phyloP scores from a whole-genome alignment of 2,113 vertebrate genomes.

The Otocyon megalotis region DNA sequence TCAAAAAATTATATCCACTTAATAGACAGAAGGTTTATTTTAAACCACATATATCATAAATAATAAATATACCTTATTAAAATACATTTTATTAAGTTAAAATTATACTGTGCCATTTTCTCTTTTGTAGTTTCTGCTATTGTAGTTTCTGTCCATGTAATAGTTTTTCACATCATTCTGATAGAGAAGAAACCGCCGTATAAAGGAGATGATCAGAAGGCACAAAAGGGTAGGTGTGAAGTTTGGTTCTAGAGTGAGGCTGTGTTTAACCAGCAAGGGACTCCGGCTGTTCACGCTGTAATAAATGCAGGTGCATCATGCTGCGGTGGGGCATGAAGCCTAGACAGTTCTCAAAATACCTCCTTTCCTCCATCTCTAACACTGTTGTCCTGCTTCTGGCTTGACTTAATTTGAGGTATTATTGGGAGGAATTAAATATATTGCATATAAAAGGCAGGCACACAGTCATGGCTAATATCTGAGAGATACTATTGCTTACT shows the following conservation, averaged over 20 bases:
- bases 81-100: slow-evolving; percentile 10
- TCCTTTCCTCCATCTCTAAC: not conserved
- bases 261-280: not conserved
- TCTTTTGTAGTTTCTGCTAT: not conserved
- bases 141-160: not conserved
- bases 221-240: not conserved
- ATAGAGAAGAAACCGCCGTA: fast-evolving
- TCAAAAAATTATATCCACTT: not conserved
- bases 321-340: not conserved
- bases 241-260: not conserved
- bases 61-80: not conserved
- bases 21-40: not conserved
- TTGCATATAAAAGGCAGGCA: not conserved
- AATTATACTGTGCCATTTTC: not conserved
- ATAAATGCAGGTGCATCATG: not conserved
- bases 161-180: not conserved
- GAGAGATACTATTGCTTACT: not conserved
- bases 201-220: not conserved
- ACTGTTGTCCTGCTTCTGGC: not conserved
- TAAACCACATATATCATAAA: not conserved
- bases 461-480: not conserved
- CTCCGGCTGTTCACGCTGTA: not conserved
- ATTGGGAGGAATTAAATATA: not conserved
- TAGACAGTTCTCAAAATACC: not conserved
- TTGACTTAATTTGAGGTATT: not conserved